Evolutionary conservation across 1,140 invertebrate genomes (phyloP).

Genomic region (honey bee (Apis mellifera)): DNA sequence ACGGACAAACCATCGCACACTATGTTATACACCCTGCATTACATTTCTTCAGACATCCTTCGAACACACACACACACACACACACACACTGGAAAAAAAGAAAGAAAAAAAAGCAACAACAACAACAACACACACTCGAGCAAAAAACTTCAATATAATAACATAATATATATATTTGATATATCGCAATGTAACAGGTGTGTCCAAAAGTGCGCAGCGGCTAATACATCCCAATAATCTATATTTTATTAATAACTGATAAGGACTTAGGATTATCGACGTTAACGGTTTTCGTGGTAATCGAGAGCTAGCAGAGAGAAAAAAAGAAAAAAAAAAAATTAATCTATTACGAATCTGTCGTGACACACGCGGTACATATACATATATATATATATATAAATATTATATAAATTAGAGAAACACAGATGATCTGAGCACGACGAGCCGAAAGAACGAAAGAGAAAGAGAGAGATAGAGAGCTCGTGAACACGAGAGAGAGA

Average conservation of each 20-base stretch:
- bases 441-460: conserved; percentile 1
- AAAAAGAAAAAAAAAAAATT: conserved; percentile 49
- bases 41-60: neutral
- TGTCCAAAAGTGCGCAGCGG: conserved; percentile 73
- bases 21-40: neutral
- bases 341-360: conserved; percentile 60
- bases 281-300: conserved; percentile 60
- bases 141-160: conserved; percentile 25
- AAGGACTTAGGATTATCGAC: conserved; percentile 65
- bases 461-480: neutral
- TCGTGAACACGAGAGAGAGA: conserved; percentile 3
- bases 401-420: conserved; percentile 10
- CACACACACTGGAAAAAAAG: neutral
- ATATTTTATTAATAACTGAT: conserved; percentile 78
- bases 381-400: conserved; percentile 18
- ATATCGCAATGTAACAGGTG: conserved; percentile 75
- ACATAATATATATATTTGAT: conserved; percentile 77
- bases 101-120: too few species aligned
- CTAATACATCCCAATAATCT: conserved; percentile 76
- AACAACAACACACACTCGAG: conserved; percentile 11
- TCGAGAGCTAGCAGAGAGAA: neutral
- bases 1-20: neutral
- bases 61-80: too few species aligned
- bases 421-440: conserved; percentile 26
- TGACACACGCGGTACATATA: conserved; percentile 17